A percentile compares a stretch with the other conserved stretches of the same genome.
Evolutionary conservation across 2,888 invertebrate genomes (phyloP).

Genomic region (Pyralis farinalis): DNA sequence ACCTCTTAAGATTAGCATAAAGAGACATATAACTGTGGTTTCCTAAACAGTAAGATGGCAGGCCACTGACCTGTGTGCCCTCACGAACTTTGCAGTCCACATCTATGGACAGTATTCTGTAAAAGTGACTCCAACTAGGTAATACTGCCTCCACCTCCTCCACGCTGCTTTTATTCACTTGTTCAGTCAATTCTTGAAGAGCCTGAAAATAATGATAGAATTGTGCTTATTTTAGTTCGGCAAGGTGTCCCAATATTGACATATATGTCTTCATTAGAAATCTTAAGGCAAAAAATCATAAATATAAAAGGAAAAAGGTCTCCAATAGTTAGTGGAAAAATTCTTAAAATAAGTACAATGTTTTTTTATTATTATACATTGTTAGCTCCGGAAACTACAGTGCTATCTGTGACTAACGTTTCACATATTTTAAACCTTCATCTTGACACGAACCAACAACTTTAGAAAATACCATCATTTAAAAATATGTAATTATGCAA

Average conservation of each 20-base stretch:
- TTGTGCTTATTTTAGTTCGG: too few relatives aligned
- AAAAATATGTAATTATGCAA: constrained; percentile 52
- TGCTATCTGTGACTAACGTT: constrained; percentile 68
- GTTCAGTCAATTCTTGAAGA: constrained; percentile 88
- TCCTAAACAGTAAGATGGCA: background rate
- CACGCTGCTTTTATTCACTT: constrained; percentile 83
- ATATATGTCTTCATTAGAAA: too few relatives aligned
- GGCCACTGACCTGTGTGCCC: constrained; percentile 76
- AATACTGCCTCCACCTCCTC: constrained; percentile 86
- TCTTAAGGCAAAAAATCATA: too few relatives aligned
- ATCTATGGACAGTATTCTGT: constrained; percentile 88
- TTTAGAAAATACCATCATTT: constrained; percentile 57
- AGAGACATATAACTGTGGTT: too few relatives aligned
- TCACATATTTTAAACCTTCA: constrained; percentile 39
- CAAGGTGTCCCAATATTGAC: too few relatives aligned
- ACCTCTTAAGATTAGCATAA: too few relatives aligned
- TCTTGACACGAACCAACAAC: constrained; percentile 53
- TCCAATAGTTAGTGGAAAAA: too few relatives aligned
- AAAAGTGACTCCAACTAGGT: constrained; percentile 92
- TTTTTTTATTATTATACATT: constrained; percentile 71
- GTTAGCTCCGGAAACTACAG: constrained; percentile 59
- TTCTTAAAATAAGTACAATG: too few relatives aligned
- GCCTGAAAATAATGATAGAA: too few relatives aligned
- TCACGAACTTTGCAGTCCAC: constrained; percentile 92
- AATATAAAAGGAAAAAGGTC: too few relatives aligned